Evolutionary conservation across 2,888 invertebrate species (phyloP).

Genomic region (Stenurella melanura): DNA sequence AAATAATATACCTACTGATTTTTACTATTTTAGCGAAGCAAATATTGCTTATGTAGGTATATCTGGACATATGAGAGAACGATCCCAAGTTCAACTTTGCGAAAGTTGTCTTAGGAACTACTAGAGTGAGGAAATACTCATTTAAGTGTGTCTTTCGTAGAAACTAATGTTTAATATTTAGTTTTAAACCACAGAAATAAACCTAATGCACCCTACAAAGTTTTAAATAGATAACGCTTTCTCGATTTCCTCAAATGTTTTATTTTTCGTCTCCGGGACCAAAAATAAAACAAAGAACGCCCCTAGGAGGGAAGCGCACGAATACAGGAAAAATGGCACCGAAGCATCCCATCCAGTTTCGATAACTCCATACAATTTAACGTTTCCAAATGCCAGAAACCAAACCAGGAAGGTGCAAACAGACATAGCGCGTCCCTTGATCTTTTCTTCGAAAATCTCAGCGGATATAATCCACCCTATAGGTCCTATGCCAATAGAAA

Average conservation of each 20-base stretch:
- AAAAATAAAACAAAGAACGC: slow-evolving; percentile 80
- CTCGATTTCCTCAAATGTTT: slow-evolving; percentile 27
- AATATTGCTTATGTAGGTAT: no score
- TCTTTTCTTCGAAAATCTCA: slow-evolving; percentile 85
- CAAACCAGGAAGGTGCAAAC: slow-evolving; percentile 86
- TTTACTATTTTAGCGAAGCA: no score
- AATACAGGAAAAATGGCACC: slow-evolving; percentile 83
- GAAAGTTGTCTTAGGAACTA: no score
- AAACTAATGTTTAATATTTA: no score
- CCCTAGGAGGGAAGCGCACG: slow-evolving; percentile 78
- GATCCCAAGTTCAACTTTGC: no score
- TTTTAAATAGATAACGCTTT: slow-evolving; percentile 5
- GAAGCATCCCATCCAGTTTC: slow-evolving; percentile 75
- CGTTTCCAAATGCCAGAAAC: slow-evolving; percentile 84
- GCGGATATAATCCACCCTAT: slow-evolving; percentile 88
- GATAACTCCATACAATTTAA: slow-evolving; percentile 80
- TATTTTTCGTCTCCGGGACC: slow-evolving; percentile 72
- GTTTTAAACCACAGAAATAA: no score
- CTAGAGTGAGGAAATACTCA: no score
- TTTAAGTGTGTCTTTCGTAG: no score
- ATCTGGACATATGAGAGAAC: no score
- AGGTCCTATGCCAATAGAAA: slow-evolving; percentile 87
- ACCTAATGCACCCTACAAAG: background rate
- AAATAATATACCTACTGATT: no score
- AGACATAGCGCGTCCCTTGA: slow-evolving; percentile 83